Evolutionary conservation across 2,113 vertebrate genomes (phyloP), one percentile per base, ranked within the genome.

Genomic region (Epinephelus lanceolatus): DNA sequence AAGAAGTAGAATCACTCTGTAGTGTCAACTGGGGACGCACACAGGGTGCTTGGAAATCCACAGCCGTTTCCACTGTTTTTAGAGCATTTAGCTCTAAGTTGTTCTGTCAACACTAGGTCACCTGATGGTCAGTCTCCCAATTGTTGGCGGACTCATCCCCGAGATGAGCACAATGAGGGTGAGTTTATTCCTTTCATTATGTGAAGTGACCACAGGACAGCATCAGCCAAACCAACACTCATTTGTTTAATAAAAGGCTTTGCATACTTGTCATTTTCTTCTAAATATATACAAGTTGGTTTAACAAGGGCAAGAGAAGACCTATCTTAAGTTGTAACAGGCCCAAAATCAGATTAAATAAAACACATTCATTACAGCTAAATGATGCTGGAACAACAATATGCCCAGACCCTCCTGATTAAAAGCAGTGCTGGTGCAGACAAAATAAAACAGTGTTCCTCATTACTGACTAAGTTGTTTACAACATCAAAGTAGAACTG

Each of bases 391-490:
- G 10, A 52, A 62, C 61, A 67, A 68, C n/a, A 27, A 40, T 49
- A 74, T 52, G 21, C 33, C 49, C 61, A 66, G 23, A 63, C 12
- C 13, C 37, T 37, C 52, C 25, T 71, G 73, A 82, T 82, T 71
- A 49, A 83, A 88, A 79, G 83, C 71, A 75, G 15, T 47, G 40
- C 71, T 66, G 51, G 60, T 53, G 23, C 53, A 80, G 68, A 76
- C 59, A 49, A 15, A 81, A 75, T 66, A 53, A 86, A 42, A 79
- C 18, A 71, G n/a, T 42, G 63, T 30, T 80, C 68, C 80, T 82
- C 78, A 76, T 84, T 80, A 81, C 25, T 55, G 53, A 75, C 47
- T 47, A 68, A 74, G 57, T 80, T 85, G 73, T 83, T 85, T 74
- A 74, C 74, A 62, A 77, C 69, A 75, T 76, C 68, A 70, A 78